Evolutionary conservation across 2,797 vertebrate species (phyloP), one percentile per base, ranked within the genome.

Genomic region (Cetoscarus ocellatus): DNA sequence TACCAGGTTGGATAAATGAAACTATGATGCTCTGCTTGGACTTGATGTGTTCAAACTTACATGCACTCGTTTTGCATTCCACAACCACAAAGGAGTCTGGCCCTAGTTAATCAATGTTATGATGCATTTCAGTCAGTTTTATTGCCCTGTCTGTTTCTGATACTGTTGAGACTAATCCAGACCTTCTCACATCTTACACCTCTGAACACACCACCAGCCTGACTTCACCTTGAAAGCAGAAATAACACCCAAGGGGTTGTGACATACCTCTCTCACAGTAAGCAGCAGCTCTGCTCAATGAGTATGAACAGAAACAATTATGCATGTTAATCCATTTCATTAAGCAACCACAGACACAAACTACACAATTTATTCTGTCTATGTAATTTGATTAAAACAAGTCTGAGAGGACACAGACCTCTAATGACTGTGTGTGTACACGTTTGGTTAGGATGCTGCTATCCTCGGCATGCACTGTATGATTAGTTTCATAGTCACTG

Each of bases 401-500:
- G 7, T 60, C 7, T 71, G 57, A 61, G 40, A 50, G 61, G 17
- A 45, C 48, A 47, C 15, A 14, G 10, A 45, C 54, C 27, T 66
- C 10, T 35, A 54, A 47, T 45, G 18, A 61, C 19, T 36, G 7
- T 43, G 38, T 48, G 1, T 27, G 11, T 43, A 45, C 9, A 61
- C 43, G 10, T 54, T 27, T 60, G 54, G n/a, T 70, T 17, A 39
- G 7, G 13, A n/a, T 68, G 36, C 44, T 19, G 43, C 34, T 11
- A 59, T 44, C 10, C 2, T 38, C 47, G 54, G 57, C 11, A 53
- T 65, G 70, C 59, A 14, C n/a, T 39, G 51, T 42, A 57, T 11
- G 35, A 39, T 73, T 70, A 42, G 54, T 67, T 75, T 66, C 67
- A 50, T 45, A 45, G 36, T 47, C 10, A 11, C 54, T 74, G 9